Percentiles rank a stretch among this genome's conserved stretches.
phyloP scores from a whole-genome alignment of 2,888 invertebrate genomes.

The Chrysolina haemoptera region DNA sequence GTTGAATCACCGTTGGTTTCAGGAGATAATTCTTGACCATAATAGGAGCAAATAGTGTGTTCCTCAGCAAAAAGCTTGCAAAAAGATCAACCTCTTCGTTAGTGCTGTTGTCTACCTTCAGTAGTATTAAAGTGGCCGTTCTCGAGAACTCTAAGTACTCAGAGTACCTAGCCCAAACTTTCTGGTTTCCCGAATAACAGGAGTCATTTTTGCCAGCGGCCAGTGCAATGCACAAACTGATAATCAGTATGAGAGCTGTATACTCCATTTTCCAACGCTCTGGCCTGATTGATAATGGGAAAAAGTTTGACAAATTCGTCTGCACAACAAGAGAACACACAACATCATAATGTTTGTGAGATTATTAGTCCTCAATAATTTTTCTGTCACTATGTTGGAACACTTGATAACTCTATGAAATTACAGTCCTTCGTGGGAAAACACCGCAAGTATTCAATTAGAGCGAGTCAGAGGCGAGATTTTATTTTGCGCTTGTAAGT shows the following conservation, averaged over 20 bases:
- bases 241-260: background rate
- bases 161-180: background rate
- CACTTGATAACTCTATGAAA: background rate
- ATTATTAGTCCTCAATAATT: background rate
- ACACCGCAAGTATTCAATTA: background rate
- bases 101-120: background rate
- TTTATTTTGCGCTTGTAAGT: background rate
- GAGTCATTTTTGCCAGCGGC: background rate
- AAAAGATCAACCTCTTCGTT: background rate
- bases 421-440: background rate
- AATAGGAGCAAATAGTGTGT: background rate
- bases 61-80: background rate
- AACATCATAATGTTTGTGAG: background rate
- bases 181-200: too few species aligned
- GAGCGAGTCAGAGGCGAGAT: background rate
- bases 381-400: background rate
- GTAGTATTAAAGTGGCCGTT: background rate
- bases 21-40: background rate
- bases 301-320: background rate
- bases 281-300: background rate
- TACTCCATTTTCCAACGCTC: background rate
- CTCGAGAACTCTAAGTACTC: background rate
- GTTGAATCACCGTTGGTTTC: background rate
- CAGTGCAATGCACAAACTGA: background rate
- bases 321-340: background rate